These are phyloP conservation scores for Hucho hucho DNA, from an alignment of 2,113 vertebrate species.

Conservation along the genomic window DNA sequence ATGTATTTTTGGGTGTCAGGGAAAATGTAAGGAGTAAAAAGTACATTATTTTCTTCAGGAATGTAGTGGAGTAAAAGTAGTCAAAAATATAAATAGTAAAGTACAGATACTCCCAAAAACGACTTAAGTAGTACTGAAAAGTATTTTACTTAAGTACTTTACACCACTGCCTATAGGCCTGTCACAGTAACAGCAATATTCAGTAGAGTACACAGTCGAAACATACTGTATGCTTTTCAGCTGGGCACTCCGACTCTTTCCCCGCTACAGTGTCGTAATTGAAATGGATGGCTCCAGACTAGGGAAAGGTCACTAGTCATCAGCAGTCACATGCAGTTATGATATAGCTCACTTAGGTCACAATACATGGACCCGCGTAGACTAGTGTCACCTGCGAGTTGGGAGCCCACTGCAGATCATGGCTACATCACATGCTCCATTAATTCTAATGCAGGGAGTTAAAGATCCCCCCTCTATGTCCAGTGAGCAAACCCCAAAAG, in stretches of 20 bases:
- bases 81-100: too few species aligned
- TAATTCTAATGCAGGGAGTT: constrained; percentile 55
- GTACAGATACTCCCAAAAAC: too few species aligned
- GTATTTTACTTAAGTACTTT: too few species aligned
- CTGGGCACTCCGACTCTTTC: not conserved
- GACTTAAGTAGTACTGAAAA: not conserved
- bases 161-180: too few species aligned
- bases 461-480: constrained; percentile 48
- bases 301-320: constrained; percentile 71
- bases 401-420: constrained; percentile 63
- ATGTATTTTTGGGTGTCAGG: too few species aligned
- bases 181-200: constrained; percentile 17
- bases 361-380: not conserved
- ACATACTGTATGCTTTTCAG: constrained; percentile 7
- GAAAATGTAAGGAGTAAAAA: too few species aligned
- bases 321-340: constrained; percentile 74
- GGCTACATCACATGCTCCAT: constrained; percentile 66
- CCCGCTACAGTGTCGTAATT: constrained; percentile 52
- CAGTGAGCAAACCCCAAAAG: constrained; percentile 18
- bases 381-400: constrained; percentile 63
- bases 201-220: constrained; percentile 14
- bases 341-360: constrained; percentile 60
- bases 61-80: too few species aligned
- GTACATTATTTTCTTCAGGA: too few species aligned
- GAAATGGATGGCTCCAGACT: constrained; percentile 65